These are phyloP conservation scores for Rhagium mordax DNA, from an alignment of 2,888 invertebrate genomes.

Conservation along the genomic window DNA sequence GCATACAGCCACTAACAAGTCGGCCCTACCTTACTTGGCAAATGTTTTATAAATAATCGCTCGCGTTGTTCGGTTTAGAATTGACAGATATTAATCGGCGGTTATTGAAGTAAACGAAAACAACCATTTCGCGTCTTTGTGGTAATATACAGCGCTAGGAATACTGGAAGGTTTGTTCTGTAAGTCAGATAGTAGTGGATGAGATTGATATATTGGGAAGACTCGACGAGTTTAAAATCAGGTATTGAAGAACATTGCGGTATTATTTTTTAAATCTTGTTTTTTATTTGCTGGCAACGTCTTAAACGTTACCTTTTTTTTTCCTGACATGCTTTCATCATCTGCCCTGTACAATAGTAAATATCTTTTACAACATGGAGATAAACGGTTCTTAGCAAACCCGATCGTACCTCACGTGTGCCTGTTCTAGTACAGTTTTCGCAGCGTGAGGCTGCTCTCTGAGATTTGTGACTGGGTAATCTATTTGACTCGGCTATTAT, in stretches of 20 bases:
- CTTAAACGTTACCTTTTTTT: too few species aligned
- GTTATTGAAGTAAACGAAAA: conserved; percentile 9
- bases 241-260: too few species aligned
- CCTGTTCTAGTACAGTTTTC: conserved; percentile 38
- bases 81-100: conserved; percentile 31
- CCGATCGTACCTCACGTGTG: not conserved
- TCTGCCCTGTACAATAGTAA: not conserved
- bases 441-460: conserved; percentile 47
- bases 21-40: conserved; percentile 30
- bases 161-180: not conserved
- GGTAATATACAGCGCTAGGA: not conserved
- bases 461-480: conserved; percentile 48
- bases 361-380: not conserved
- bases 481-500: conserved; percentile 58
- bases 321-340: too few species aligned
- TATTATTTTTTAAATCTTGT: too few species aligned
- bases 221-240: too few species aligned
- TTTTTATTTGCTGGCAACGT: too few species aligned
- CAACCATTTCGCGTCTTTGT: not conserved
- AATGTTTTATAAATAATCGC: conserved; percentile 35
- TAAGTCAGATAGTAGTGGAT: not conserved
- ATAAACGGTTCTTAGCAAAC: not conserved
- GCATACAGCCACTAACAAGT: conserved; percentile 41
- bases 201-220: too few species aligned
- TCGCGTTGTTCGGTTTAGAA: conserved; percentile 4